A percentile compares a stretch with the other conserved stretches of the same genome.
phyloP scores from a whole-genome alignment of 2,888 invertebrate species.

The Ellobium chinense region DNA sequence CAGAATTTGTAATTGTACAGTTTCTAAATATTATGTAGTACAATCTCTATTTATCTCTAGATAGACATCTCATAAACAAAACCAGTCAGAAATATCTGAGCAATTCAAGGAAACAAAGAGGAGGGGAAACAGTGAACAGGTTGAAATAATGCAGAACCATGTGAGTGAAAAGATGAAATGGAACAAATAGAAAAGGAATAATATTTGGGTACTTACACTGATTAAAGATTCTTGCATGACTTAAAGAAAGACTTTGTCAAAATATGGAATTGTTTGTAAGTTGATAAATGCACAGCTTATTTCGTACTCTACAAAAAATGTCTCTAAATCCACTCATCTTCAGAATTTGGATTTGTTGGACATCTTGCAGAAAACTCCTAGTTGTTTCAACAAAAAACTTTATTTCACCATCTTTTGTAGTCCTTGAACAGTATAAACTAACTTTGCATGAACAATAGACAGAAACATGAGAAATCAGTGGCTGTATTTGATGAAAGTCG shows the following conservation, averaged over 20 bases:
- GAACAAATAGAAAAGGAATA: background rate
- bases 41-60: no score
- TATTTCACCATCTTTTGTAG: background rate
- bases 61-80: no score
- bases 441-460: no score
- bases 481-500: no score
- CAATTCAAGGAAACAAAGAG: background rate
- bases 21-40: no score
- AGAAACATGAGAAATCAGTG: no score
- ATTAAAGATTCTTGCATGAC: slow-evolving; percentile 35
- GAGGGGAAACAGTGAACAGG: background rate
- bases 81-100: no score
- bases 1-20: no score
- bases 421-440: no score
- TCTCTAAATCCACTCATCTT: slow-evolving; percentile 9
- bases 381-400: background rate
- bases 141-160: background rate
- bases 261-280: slow-evolving; percentile 42
- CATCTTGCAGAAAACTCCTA: slow-evolving; percentile 18
- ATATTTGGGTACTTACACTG: slow-evolving; percentile 9
- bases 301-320: no score
- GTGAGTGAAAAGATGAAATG: slow-evolving; percentile 11
- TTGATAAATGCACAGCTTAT: slow-evolving; percentile 32
- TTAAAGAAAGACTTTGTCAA: slow-evolving; percentile 41
- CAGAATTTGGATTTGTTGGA: background rate